Evolutionary conservation across 2,113 vertebrate species (phyloP), one percentile per base, ranked within the genome.

Genomic region (Halichoerus grypus): DNA sequence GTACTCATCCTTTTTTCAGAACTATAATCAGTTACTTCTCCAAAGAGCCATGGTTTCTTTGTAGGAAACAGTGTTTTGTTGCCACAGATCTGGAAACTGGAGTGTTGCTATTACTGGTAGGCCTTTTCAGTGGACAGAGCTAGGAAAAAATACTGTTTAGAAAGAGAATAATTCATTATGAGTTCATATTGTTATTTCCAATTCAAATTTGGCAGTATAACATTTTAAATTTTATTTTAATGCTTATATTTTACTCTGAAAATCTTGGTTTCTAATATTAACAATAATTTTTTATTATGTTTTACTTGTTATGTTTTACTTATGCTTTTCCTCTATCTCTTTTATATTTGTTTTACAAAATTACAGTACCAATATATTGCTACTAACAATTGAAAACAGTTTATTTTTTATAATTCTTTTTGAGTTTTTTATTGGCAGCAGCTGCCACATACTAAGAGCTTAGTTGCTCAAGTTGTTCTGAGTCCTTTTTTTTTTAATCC

Each of bases 191-290:
- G 49, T 1, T 77, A 92, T 94, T 95, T 95, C 36, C 65, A 82
- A 5, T 55, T 93, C 22, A 91, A 7, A 93, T 82, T 80, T 61
- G 33, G 33, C 71, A 76, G 57, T 71, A 10, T 15, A 74, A 18
- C 22, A 11, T 46, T 89, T 96, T 85, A 84, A 82, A 22, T 81
- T 94, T 94, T 28, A 53, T 77, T 76, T 94, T 94, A 21, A 88
- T 95, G 33, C 61, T 93, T 95, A 0, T 71, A 11, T 94, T 42
- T 92, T 65, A 53, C n/a, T 91, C 18, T 80, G 87, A 89, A 94
- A 71, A 42, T 65, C 24, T 51, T 91, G 51, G 1, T 88, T 95
- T 93, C 55, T 59, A 51, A 42, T 81, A 80, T 72, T 84, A 95
- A 39, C 28, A 89, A 55, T 82, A 76, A 42, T n/a, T 49, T 46